Evolutionary conservation across 2,113 vertebrate species (phyloP).

Genomic region (Ploceus nigricollis): DNA sequence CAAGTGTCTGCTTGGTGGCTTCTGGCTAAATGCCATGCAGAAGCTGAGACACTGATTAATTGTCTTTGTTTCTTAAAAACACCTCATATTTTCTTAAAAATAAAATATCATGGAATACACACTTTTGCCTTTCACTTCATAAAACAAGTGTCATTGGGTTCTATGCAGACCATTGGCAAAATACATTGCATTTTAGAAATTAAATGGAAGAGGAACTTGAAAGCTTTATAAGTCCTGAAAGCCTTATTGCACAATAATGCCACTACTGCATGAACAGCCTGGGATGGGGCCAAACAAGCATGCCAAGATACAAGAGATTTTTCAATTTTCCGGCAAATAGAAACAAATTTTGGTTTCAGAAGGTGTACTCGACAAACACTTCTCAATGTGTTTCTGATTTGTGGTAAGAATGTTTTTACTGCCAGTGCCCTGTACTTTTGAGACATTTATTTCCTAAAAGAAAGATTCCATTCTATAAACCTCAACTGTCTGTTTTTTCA

Average conservation of each 20-base stretch:
- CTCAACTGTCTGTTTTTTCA: constrained; percentile 89
- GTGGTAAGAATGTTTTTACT: constrained; percentile 87
- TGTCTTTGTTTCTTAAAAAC: constrained; percentile 68
- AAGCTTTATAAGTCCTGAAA: constrained; percentile 19
- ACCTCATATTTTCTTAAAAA: constrained; percentile 17
- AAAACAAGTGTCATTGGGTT: constrained; percentile 71
- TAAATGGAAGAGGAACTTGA: constrained; percentile 31
- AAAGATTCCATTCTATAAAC: constrained; percentile 82
- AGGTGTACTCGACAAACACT: constrained; percentile 66
- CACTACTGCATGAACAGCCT: constrained; percentile 49
- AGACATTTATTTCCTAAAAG: constrained; percentile 80
- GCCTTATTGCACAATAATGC: constrained; percentile 41
- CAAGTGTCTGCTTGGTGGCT: constrained; percentile 74
- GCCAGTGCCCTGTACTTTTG: constrained; percentile 77
- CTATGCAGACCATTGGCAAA: constrained; percentile 67
- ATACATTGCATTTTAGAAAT: constrained; percentile 70
- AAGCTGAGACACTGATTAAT: constrained; percentile 75
- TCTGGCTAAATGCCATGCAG: constrained; percentile 78
- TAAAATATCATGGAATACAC: constrained; percentile 60
- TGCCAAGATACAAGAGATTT: constrained; percentile 80
- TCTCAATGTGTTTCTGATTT: constrained; percentile 82
- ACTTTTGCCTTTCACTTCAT: constrained; percentile 69
- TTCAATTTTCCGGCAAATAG: constrained; percentile 77
- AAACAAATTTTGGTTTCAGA: constrained; percentile 77
- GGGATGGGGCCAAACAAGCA: constrained; percentile 69